phyloP scores from a whole-genome alignment of 2,888 invertebrate species.

The Rambutsinella grinnellia region DNA sequence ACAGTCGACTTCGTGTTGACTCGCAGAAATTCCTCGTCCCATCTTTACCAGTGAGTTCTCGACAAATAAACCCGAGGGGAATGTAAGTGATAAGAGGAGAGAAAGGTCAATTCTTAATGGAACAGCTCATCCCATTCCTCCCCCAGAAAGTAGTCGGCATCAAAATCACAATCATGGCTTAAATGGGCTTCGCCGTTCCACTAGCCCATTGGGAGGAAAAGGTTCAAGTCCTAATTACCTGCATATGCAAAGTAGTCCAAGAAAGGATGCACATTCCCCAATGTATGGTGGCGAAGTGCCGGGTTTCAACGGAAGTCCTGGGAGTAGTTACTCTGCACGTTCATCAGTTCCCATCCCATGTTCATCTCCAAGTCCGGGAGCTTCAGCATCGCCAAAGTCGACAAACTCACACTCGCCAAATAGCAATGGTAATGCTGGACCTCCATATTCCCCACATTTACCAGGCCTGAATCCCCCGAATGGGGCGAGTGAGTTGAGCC shows the following conservation, averaged over 20 bases:
- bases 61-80: constrained; percentile 50
- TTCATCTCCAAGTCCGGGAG: constrained; percentile 62
- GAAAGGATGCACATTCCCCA: constrained; percentile 63
- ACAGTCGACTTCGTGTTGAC: constrained; percentile 61
- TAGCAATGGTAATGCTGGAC: constrained; percentile 20
- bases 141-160: constrained; percentile 14
- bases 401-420: constrained; percentile 62
- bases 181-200: constrained; percentile 51
- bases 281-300: constrained; percentile 64
- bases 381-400: constrained; percentile 63
- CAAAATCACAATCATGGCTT: constrained; percentile 5
- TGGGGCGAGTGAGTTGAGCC: constrained; percentile 45
- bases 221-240: constrained; percentile 39
- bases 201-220: constrained; percentile 33
- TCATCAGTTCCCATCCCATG: constrained; percentile 64
- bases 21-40: constrained; percentile 66
- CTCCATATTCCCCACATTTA: constrained; percentile 51
- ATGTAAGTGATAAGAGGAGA: constrained; percentile 42
- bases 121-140: constrained; percentile 47
- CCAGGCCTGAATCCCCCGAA: constrained; percentile 35
- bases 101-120: constrained; percentile 63
- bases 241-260: constrained; percentile 56
- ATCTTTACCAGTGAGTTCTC: constrained; percentile 64
- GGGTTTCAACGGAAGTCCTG: constrained; percentile 38
- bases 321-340: constrained; percentile 54